Conservation (phyloP, 30 jellyfish, hydroid and myxozoan genomes). For the Hydractinia echinata region DNA sequence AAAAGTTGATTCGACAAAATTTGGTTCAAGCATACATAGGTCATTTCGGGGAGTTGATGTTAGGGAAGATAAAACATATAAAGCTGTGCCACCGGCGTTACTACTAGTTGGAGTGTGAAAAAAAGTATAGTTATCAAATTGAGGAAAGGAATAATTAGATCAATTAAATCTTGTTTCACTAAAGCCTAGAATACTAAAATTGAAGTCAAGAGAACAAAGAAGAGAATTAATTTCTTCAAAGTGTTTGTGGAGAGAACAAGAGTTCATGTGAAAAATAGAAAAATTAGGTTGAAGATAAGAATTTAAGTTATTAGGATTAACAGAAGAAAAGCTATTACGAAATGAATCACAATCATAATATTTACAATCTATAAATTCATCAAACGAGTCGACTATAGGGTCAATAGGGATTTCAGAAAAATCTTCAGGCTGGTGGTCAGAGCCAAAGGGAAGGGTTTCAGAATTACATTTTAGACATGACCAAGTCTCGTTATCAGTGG, state of each 20-base stretch:
- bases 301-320: not conserved
- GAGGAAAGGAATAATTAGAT: no score
- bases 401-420: no score
- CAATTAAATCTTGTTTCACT: not conserved
- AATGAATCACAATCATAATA: not conserved
- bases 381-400: no score
- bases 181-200: not conserved
- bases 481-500: not conserved
- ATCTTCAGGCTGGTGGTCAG: not conserved
- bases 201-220: not conserved
- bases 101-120: no score
- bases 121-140: no score
- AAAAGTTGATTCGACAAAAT: no score
- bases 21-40: no score
- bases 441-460: not conserved
- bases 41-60: no score
- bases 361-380: no score
- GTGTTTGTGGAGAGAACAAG: not conserved
- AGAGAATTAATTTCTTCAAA: not conserved
- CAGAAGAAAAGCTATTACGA: not conserved
- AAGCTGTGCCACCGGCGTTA: no score
- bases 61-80: no score
- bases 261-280: not conserved
- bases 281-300: not conserved
- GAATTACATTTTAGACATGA: slow-evolving; percentile 4